These are phyloP conservation scores for Craterocephalus amniculus DNA, from an alignment of 2,797 vertebrate genomes.

Conservation along the genomic window DNA sequence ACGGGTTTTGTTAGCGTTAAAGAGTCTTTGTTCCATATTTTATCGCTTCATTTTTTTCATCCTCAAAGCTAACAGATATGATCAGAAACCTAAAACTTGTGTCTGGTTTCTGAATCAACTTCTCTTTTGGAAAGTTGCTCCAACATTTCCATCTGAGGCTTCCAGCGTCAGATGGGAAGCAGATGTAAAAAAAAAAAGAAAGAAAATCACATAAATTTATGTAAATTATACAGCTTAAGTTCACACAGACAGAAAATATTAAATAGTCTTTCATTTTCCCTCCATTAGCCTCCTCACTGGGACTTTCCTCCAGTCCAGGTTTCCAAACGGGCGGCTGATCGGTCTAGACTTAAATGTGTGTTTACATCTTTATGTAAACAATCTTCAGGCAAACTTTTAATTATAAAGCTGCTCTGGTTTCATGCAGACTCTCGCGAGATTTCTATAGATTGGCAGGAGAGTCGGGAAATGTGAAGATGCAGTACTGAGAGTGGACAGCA, in stretches of 20 bases:
- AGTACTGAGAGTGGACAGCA: slow-evolving; percentile 13
- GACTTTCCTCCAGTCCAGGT: slow-evolving; percentile 1
- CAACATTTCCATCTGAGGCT: not conserved
- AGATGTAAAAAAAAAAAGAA: not conserved
- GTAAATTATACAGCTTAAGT: slow-evolving; percentile 12
- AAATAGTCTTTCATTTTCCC: slow-evolving; percentile 3
- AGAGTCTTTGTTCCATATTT: too few species aligned
- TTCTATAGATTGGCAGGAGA: accelerated
- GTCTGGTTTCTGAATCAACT: not conserved
- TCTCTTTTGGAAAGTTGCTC: not conserved
- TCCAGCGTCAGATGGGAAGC: slow-evolving; percentile 22
- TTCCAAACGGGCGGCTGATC: slow-evolving; percentile 10
- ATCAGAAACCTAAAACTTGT: not conserved
- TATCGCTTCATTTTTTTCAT: not conserved
- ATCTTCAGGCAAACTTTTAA: slow-evolving; percentile 32
- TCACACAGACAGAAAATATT: not conserved
- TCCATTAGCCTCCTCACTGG: slow-evolving; percentile 1
- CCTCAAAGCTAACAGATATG: not conserved
- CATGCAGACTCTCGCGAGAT: slow-evolving; percentile 31
- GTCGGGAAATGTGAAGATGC: not conserved
- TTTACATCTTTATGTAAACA: slow-evolving; percentile 44
- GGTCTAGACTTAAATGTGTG: slow-evolving; percentile 23
- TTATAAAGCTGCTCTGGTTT: slow-evolving; percentile 19
- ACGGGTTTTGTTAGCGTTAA: not conserved
- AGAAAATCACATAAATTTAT: not conserved